A percentile compares a stretch with the other conserved stretches of the same genome.
phyloP scores from a whole-genome alignment of 2,113 vertebrate species.

The Sterrhoptilus dennistouni region DNA sequence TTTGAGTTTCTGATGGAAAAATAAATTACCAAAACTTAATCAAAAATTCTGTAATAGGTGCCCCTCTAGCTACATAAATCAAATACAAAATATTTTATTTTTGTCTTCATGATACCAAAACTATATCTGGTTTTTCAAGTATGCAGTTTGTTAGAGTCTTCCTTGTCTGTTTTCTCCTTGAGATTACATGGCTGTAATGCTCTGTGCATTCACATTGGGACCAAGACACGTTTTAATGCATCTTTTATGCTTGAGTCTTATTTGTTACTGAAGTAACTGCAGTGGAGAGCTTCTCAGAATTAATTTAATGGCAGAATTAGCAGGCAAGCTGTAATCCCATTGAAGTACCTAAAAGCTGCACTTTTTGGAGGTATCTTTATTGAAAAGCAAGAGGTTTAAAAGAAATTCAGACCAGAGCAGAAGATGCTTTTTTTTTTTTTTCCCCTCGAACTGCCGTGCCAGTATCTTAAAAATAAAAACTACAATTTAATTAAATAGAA shows the following conservation, averaged over 20 bases:
- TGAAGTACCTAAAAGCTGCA: constrained; percentile 22
- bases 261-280: constrained; percentile 61
- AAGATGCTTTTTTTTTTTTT: neutral
- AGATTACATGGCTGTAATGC: neutral
- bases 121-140: neutral
- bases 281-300: constrained; percentile 62
- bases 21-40: neutral
- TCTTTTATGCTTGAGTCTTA: constrained; percentile 45
- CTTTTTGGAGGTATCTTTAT: constrained; percentile 2
- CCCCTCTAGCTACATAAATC: neutral
- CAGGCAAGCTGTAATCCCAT: constrained; percentile 39
- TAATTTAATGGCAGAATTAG: constrained; percentile 66
- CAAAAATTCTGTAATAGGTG: neutral
- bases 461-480: constrained; percentile 7
- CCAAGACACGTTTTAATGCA: constrained; percentile 44
- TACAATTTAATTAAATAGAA: constrained; percentile 15
- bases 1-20: neutral
- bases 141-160: neutral
- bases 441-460: neutral
- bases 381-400: constrained; percentile 16
- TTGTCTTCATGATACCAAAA: neutral
- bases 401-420: neutral
- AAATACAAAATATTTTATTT: neutral
- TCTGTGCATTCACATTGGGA: constrained; percentile 12
- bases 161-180: neutral